Percentiles rank a stretch among this genome's conserved stretches.
Evolutionary conservation across 2,888 invertebrate genomes (phyloP).

Genomic region (Caenorhabditis macrosperma): DNA sequence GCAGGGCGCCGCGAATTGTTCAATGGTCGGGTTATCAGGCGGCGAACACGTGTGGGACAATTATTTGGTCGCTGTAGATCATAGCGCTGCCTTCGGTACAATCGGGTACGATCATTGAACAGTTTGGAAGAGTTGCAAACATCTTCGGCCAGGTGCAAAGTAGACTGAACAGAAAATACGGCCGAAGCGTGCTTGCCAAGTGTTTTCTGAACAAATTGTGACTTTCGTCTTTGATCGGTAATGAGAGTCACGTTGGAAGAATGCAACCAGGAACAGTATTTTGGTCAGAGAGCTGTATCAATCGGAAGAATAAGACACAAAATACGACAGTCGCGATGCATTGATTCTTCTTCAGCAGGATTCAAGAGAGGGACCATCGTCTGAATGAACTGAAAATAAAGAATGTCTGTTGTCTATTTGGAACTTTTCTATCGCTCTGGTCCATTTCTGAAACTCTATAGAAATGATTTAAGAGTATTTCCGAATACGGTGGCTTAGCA

Average conservation of each 20-base stretch:
- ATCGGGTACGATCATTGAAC: slow-evolving; percentile 52
- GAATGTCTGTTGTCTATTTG: too few relatives aligned
- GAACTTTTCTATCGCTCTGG: too few relatives aligned
- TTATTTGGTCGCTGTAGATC: slow-evolving; percentile 25
- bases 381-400: too few relatives aligned
- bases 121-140: slow-evolving; percentile 45
- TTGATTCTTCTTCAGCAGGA: too few relatives aligned
- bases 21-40: slow-evolving; percentile 34
- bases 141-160: slow-evolving; percentile 12
- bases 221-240: not conserved
- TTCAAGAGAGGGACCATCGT: too few relatives aligned
- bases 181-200: not conserved
- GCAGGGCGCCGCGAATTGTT: slow-evolving; percentile 30
- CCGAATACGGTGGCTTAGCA: too few relatives aligned
- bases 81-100: slow-evolving; percentile 23
- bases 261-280: not conserved
- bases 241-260: not conserved
- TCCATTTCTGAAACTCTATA: too few relatives aligned
- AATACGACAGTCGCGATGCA: too few relatives aligned
- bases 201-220: not conserved
- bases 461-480: too few relatives aligned
- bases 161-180: slow-evolving; percentile 39
- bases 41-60: slow-evolving; percentile 39
- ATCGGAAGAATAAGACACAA: too few relatives aligned
- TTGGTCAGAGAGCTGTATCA: not conserved